phyloP scores from a whole-genome alignment of 2,113 vertebrate species.

The Sceloporus tristichus region DNA sequence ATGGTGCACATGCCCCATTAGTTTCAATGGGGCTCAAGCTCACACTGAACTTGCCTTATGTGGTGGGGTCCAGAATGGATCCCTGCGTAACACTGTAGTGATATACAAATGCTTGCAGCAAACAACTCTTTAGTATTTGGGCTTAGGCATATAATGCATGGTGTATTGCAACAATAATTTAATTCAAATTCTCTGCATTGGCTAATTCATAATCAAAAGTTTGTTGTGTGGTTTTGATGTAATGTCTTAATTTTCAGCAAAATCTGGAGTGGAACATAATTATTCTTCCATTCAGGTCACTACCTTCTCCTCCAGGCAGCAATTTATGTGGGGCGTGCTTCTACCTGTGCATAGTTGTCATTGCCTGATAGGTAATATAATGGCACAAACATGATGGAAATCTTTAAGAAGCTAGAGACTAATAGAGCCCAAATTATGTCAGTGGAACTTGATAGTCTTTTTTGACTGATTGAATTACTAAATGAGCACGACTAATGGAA shows the following conservation, averaged over 20 bases:
- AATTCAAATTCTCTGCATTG: slow-evolving; percentile 12
- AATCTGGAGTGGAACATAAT: background rate
- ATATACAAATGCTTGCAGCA: background rate
- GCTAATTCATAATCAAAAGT: slow-evolving; percentile 5
- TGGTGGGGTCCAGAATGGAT: no score
- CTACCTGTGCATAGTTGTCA: slow-evolving; percentile 54
- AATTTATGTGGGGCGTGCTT: slow-evolving; percentile 26
- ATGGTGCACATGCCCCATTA: no score
- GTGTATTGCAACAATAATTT: background rate
- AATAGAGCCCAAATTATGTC: slow-evolving; percentile 69
- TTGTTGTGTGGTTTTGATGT: slow-evolving; percentile 5
- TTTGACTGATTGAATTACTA: slow-evolving; percentile 76
- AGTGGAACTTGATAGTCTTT: slow-evolving; percentile 67
- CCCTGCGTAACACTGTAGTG: background rate
- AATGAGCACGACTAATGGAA: slow-evolving; percentile 76
- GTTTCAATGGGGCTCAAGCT: no score
- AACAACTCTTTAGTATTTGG: background rate
- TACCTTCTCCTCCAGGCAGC: background rate
- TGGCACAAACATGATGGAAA: slow-evolving; percentile 70
- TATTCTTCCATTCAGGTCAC: background rate
- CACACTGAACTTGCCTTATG: no score
- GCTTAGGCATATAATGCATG: background rate
- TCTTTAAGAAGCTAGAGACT: slow-evolving; percentile 61
- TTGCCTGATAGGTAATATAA: slow-evolving; percentile 61
- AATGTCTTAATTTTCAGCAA: slow-evolving; percentile 12